Evolutionary conservation across 2,888 invertebrate genomes (phyloP), one percentile per base, ranked within the genome.

Genomic region (Diogma glabrata): DNA sequence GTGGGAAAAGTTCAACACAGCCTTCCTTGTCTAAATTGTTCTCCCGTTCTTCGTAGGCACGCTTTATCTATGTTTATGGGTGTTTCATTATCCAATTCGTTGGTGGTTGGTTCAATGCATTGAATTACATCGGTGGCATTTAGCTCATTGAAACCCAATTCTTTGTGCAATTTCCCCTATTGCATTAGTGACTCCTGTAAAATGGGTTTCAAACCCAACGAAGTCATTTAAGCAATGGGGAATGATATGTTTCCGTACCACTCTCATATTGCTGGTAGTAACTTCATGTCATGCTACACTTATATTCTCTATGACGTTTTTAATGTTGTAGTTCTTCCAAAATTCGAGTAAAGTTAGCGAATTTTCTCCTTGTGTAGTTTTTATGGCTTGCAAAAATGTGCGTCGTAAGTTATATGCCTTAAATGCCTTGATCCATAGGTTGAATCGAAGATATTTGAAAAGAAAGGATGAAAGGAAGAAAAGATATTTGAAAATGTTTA

Each of bases 251-350:
- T 33, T 33, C 4, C 33, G 16, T 33, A 10, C 7, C 4, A 3
- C 4, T 33, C 33, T 33, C 4, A 33, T 33, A 12, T 33, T 33
- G 33, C 33, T 33, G 2, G 33, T 16, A n/a, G n/a, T n/a, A n/a
- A n/a, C n/a, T n/a, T n/a, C n/a, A n/a, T n/a, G n/a, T n/a, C n/a
- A n/a, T n/a, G n/a, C n/a, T 16, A 12, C 3, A 33, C n/a, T 16
- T 36, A 36, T 36, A 36, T 36, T n/a, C 17, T 36, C 36, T 36
- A 36, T n/a, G 36, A 9, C 36, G 36, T 36, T 36, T 36, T 14
- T 36, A 36, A 36, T 36, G 36, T 36, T 36, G 36, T 4, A 36
- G 16, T 17, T 36, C 3, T 36, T 5, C 14, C 36, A 36, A 36
- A 36, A 36, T 36, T 36, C 14, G 36, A 8, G n/a, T 7, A 9